These are phyloP conservation scores for Apogon hyalosoma DNA, from an alignment of 2,797 vertebrate genomes.

Conservation along the genomic window DNA sequence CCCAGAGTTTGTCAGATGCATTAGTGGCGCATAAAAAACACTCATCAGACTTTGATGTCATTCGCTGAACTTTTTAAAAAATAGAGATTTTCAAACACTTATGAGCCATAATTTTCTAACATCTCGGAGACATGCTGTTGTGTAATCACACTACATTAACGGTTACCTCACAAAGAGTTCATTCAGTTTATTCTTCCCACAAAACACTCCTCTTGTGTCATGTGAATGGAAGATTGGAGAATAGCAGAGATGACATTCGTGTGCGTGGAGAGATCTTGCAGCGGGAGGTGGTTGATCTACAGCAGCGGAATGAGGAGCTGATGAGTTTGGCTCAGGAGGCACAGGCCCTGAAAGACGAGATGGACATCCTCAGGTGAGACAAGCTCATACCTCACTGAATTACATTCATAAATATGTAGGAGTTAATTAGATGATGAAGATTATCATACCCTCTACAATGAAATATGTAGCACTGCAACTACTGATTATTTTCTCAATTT, in stretches of 20 bases:
- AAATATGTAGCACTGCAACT: too few relatives aligned
- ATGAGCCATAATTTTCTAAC: background rate
- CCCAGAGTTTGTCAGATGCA: background rate
- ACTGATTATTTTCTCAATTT: too few relatives aligned
- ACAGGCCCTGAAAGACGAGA: conserved; percentile 91
- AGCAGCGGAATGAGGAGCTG: conserved; percentile 89
- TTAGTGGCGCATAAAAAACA: background rate
- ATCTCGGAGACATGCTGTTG: background rate
- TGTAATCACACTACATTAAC: background rate
- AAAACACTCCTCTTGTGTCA: conserved; percentile 5
- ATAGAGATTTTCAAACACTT: background rate
- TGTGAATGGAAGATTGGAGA: conserved; percentile 85
- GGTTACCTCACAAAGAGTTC: background rate
- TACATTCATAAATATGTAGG: too few relatives aligned
- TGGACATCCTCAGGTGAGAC: conserved; percentile 90
- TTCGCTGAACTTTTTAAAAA: background rate
- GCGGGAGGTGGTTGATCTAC: conserved; percentile 84
- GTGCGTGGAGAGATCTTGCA: conserved; percentile 82
- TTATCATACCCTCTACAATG: too few relatives aligned
- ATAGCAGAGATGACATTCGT: conserved; percentile 86
- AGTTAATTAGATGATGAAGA: too few relatives aligned
- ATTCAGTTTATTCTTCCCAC: conserved; percentile 14
- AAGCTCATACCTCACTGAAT: too few relatives aligned
- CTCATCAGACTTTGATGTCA: background rate
- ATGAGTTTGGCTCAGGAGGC: conserved; percentile 91